Conservation (phyloP, 2,888 invertebrate species). For the Alentia gelatinosa region DNA sequence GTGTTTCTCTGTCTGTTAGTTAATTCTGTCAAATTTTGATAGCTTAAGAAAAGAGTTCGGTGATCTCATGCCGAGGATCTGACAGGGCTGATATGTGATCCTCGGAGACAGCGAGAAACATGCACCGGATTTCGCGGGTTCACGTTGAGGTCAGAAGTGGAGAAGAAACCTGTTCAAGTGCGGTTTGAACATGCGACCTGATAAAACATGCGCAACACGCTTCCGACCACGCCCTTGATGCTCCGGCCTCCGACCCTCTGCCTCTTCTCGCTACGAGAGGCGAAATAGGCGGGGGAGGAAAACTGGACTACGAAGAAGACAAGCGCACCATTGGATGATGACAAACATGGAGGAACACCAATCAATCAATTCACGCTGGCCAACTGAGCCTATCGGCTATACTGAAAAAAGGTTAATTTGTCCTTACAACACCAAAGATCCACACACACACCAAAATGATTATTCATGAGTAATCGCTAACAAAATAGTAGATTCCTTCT, state of each 20-base stretch:
- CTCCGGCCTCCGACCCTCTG: conserved; percentile 3
- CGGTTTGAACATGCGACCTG: background rate
- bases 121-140: too few species aligned
- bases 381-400: background rate
- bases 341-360: background rate
- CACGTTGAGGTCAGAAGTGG: background rate
- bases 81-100: too few species aligned
- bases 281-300: background rate
- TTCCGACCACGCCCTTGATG: background rate
- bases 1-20: too few species aligned
- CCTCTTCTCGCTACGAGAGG: background rate
- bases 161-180: background rate
- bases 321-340: background rate
- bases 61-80: too few species aligned
- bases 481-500: background rate
- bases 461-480: background rate
- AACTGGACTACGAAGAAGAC: background rate
- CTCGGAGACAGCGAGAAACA: too few species aligned
- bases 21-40: too few species aligned
- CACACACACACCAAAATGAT: conserved; percentile 9
- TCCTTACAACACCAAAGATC: background rate
- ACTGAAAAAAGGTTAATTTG: background rate
- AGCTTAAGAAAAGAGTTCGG: too few species aligned
- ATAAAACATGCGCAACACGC: background rate
- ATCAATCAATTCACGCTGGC: background rate